Base-by-base conservation (phyloP, 2,797 vertebrate species). In the Brotula barbata region DNA sequence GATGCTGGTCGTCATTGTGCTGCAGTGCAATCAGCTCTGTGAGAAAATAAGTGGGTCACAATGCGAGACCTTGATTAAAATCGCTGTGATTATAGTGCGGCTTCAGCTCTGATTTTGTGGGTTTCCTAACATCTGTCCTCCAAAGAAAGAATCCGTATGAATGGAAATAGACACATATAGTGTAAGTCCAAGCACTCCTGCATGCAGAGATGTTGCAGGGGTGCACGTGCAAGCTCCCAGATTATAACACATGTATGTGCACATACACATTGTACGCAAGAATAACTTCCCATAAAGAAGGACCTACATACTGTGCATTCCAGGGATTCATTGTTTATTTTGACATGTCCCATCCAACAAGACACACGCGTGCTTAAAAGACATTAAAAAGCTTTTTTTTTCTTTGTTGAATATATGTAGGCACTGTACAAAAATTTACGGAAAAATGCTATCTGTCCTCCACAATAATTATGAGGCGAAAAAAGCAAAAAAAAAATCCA, bases 31-130 rank as follows among this genome's bases (percentile, higher is more conserved):
- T 92, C 90, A 92, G 88, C 73, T 73, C 84, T 36, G 81, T 68
- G 79, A 83, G 80, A 87, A 87, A 85, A 90, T 85, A 90, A 90
- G 87, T 89, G 88, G 90, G 90, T 92, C 89, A 91, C 84, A 80
- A 86, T 72, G 76, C 71, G 42, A 87, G 81, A 83, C 68, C 77
- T 85, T 91, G 90, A 92, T 91, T 92, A 85, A 90, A 92, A 92
- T 91, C 82, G 65, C 78, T 43, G 83, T 90, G 82, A 91, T 91
- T 90, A 90, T 79, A 85, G 85, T 81, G 82, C 70, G 62, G 88
- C 85, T 89, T 85, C 79, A 71, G 80, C 78, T 78, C 84, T 86
- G 78, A 89, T 91, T 90, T 87, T 80, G 78, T 73, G 83, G 85
- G 82, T 89, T 89, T 85, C 81, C 85, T 81, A 89, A 91, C 89